A percentile compares a stretch with the other conserved stretches of the same genome.
These are phyloP conservation scores for Setipinna tenuifilis DNA, from an alignment of 2,797 vertebrate genomes.

Conservation along the genomic window DNA sequence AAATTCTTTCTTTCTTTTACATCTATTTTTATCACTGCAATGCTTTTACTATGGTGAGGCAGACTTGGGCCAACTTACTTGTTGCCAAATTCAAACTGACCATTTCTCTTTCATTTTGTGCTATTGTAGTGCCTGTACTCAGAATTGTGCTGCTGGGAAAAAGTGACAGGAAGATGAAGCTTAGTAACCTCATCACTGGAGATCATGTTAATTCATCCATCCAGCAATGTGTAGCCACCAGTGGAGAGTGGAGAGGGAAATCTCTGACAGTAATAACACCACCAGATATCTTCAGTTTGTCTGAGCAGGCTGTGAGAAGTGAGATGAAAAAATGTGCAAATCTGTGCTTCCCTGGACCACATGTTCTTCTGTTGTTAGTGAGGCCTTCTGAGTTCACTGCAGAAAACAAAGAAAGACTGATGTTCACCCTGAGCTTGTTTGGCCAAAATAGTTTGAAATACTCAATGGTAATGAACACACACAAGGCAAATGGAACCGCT, in stretches of 20 bases:
- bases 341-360: background rate
- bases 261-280: background rate
- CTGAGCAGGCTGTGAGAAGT: background rate
- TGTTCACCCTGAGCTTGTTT: background rate
- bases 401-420: background rate
- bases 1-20: too few species aligned
- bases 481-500: accelerated
- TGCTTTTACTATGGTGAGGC: too few species aligned
- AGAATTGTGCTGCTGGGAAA: background rate
- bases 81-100: too few species aligned
- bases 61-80: too few species aligned
- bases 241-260: background rate
- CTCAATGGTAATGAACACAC: background rate
- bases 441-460: background rate
- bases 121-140: background rate
- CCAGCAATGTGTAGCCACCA: background rate
- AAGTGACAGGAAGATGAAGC: background rate
- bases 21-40: too few species aligned
- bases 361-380: background rate
- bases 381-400: background rate
- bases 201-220: background rate
- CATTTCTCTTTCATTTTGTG: background rate
- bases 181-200: background rate
- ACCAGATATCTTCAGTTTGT: background rate
- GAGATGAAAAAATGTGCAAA: background rate